phyloP scores from a whole-genome alignment of 2,797 vertebrate genomes.

The Pseudochaenichthys georgianus region DNA sequence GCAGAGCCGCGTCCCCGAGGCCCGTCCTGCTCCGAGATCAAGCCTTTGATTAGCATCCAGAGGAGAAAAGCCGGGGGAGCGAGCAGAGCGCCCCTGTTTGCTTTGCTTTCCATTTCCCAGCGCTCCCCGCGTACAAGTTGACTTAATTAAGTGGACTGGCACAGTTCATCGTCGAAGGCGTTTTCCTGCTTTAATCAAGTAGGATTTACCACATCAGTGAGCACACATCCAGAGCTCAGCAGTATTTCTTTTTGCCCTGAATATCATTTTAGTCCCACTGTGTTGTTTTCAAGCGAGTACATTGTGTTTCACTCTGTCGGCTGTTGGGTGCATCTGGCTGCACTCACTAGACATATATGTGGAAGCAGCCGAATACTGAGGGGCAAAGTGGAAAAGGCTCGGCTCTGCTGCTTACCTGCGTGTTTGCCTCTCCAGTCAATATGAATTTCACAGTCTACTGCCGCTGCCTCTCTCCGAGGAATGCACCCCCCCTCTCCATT shows the following conservation, averaged over 20 bases:
- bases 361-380: slow-evolving; percentile 55
- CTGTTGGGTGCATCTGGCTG: slow-evolving; percentile 55
- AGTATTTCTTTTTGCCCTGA: slow-evolving; percentile 46
- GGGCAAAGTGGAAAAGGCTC: slow-evolving; percentile 63
- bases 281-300: slow-evolving; percentile 41
- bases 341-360: slow-evolving; percentile 44
- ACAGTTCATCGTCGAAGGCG: slow-evolving; percentile 76
- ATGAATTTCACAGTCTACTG: slow-evolving; percentile 85
- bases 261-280: slow-evolving; percentile 54
- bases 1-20: slow-evolving; percentile 75
- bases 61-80: slow-evolving; percentile 65
- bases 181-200: slow-evolving; percentile 84
- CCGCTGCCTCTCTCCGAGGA: slow-evolving; percentile 77
- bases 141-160: slow-evolving; percentile 85
- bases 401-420: slow-evolving; percentile 77
- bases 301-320: slow-evolving; percentile 31
- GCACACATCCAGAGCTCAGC: slow-evolving; percentile 69
- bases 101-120: slow-evolving; percentile 80
- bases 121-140: slow-evolving; percentile 73
- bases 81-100: slow-evolving; percentile 71
- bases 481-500: slow-evolving; percentile 73
- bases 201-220: slow-evolving; percentile 84
- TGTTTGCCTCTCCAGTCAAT: slow-evolving; percentile 81
- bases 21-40: slow-evolving; percentile 77
- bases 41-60: slow-evolving; percentile 81